Evolutionary conservation across 2,797 vertebrate species (phyloP).

Genomic region (Spinibarbus caldwelli): DNA sequence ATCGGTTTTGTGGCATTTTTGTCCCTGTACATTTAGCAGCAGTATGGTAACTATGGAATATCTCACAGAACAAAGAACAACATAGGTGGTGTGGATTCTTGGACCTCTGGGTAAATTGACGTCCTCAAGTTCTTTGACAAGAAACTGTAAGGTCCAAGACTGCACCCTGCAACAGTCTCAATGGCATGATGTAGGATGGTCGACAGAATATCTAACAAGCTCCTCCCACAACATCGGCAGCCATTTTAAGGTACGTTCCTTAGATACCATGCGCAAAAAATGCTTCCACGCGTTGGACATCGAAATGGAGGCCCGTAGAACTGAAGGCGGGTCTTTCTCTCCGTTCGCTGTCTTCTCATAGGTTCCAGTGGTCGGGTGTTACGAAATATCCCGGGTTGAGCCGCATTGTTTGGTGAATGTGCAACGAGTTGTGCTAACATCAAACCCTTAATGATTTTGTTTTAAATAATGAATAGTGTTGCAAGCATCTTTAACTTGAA

Average conservation of each 20-base stretch:
- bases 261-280: conserved; percentile 60
- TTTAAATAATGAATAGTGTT: background rate
- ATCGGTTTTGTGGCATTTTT: background rate
- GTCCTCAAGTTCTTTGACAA: background rate
- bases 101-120: background rate
- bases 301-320: conserved; percentile 64
- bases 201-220: conserved; percentile 6
- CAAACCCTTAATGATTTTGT: background rate
- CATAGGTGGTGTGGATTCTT: background rate
- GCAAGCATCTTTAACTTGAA: background rate
- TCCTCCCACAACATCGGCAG: conserved; percentile 48
- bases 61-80: background rate
- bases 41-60: background rate
- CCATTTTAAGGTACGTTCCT: conserved; percentile 57
- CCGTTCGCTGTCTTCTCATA: conserved; percentile 49
- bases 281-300: conserved; percentile 53
- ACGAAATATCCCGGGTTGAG: conserved; percentile 58
- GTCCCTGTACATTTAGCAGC: background rate
- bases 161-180: conserved; percentile 27
- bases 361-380: conserved; percentile 52
- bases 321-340: conserved; percentile 54
- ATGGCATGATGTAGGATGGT: background rate
- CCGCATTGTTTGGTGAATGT: conserved; percentile 64
- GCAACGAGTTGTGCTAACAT: conserved; percentile 26
- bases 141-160: background rate